These are phyloP conservation scores for Conger conger DNA, from an alignment of 2,113 vertebrate species.

Conservation along the genomic window DNA sequence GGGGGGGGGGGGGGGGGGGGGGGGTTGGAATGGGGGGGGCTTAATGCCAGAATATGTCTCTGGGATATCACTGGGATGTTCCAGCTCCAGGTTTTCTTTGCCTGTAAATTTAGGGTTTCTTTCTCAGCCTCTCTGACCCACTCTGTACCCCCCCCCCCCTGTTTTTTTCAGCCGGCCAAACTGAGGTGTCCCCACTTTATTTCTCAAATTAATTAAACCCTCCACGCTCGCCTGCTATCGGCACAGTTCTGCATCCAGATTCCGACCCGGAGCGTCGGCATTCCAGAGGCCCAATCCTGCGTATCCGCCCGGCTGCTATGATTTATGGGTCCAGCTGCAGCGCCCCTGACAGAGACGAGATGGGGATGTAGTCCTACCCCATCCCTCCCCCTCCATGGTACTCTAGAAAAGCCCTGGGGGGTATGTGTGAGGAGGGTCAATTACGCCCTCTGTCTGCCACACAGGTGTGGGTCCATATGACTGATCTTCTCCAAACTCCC, in stretches of 20 bases:
- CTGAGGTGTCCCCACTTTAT: no score
- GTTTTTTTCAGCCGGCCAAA: not conserved
- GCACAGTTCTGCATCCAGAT: constrained; percentile 49
- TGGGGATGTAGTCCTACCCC: constrained; percentile 32
- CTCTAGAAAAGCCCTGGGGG: constrained; percentile 17
- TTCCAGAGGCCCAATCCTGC: constrained; percentile 24
- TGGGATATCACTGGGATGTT: not conserved
- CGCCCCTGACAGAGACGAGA: constrained; percentile 40
- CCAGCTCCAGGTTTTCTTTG: not conserved
- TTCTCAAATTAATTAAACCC: constrained; percentile 33
- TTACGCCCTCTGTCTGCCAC: not conserved
- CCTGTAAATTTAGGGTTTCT: not conserved
- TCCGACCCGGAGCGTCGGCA: constrained; percentile 30
- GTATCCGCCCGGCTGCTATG: constrained; percentile 56
- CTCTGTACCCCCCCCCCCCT: not conserved
- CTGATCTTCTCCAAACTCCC: not conserved
- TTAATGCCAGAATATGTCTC: constrained; percentile 46
- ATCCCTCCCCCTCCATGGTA: constrained; percentile 38
- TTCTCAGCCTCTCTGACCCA: not conserved
- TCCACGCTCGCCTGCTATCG: constrained; percentile 22
- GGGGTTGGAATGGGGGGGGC: no score
- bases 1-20: constrained; percentile 40
- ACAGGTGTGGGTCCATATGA: not conserved
- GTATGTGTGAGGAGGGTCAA: not conserved
- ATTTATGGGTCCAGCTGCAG: constrained; percentile 68